These are phyloP conservation scores for Gymnothorax reevesii DNA, from an alignment of 2,797 vertebrate genomes.

Conservation along the genomic window DNA sequence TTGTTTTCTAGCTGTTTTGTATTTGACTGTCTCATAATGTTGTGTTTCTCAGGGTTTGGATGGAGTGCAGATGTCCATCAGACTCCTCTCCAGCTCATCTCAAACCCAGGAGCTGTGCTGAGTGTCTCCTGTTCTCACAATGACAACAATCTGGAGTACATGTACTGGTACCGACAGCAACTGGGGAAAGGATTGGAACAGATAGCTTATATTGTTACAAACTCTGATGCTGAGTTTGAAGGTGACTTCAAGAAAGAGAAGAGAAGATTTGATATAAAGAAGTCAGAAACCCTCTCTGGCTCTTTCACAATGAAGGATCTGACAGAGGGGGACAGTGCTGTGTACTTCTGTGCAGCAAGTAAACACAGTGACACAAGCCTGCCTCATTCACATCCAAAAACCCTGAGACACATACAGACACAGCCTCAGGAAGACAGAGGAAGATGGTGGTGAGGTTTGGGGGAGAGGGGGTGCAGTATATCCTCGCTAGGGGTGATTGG, in stretches of 20 bases:
- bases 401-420: neutral
- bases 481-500: neutral
- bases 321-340: slow-evolving; percentile 21
- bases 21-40: neutral
- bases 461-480: too few relatives aligned
- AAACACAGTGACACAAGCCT: slow-evolving; percentile 19
- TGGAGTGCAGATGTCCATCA: slow-evolving; percentile 20
- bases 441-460: too few relatives aligned
- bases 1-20: neutral
- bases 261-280: slow-evolving; percentile 10
- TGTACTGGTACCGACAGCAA: slow-evolving; percentile 6
- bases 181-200: slow-evolving; percentile 5
- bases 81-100: neutral
- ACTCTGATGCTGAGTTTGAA: neutral
- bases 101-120: neutral
- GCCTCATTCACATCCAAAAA: slow-evolving; percentile 23
- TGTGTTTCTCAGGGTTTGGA: neutral
- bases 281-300: slow-evolving; percentile 8
- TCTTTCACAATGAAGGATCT: slow-evolving; percentile 21
- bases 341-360: slow-evolving; percentile 26
- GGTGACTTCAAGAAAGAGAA: slow-evolving; percentile 18
- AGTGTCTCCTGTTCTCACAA: slow-evolving; percentile 17
- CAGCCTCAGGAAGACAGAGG: too few relatives aligned
- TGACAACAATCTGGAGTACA: neutral
- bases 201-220: neutral